phyloP scores from a whole-genome alignment of 2,797 vertebrate genomes.

The Poeciliopsis turneri region DNA sequence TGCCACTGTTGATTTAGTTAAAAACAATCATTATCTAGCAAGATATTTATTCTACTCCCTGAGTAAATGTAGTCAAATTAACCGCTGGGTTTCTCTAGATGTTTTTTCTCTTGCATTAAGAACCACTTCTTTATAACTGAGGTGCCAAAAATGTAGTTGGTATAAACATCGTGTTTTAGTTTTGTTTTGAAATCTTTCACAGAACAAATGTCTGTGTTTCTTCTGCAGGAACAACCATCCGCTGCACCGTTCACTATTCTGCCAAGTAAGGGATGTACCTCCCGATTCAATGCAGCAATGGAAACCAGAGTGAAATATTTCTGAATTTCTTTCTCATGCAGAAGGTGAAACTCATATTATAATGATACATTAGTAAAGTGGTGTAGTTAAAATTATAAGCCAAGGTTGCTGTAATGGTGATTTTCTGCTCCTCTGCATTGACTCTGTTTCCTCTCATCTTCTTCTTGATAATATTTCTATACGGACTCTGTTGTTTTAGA shows the following conservation, averaged over 20 bases:
- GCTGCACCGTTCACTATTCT: background rate
- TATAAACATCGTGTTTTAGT: background rate
- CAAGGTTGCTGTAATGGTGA: background rate
- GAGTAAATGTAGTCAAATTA: background rate
- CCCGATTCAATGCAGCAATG: background rate
- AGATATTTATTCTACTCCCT: background rate
- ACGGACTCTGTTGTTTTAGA: background rate
- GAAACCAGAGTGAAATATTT: conserved; percentile 1
- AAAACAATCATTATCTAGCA: background rate
- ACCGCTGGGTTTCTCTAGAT: background rate
- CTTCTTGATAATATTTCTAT: background rate
- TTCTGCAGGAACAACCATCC: background rate
- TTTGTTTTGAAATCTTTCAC: background rate
- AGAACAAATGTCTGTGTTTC: background rate
- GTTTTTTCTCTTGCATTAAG: background rate
- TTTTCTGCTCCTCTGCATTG: background rate
- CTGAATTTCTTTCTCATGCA: background rate
- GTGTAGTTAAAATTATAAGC: background rate
- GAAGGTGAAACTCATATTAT: background rate
- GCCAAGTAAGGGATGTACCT: conserved; percentile 12
- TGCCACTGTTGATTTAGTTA: background rate
- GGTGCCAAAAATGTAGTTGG: background rate
- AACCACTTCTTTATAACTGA: background rate
- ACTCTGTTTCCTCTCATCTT: background rate
- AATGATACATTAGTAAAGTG: background rate